Conservation (phyloP, 2,113 vertebrate species). For the Numida meleagris region DNA sequence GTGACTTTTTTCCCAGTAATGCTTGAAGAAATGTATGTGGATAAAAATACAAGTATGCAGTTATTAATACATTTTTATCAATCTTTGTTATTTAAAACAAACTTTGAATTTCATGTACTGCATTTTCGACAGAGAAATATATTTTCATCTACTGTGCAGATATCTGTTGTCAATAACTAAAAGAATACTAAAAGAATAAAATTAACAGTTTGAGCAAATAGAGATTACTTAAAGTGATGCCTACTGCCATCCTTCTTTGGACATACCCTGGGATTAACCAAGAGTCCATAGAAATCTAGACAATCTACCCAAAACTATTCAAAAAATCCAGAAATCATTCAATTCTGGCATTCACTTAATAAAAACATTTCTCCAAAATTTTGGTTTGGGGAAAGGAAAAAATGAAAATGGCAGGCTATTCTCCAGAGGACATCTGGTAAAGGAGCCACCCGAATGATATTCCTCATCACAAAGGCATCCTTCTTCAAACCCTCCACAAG, state of each 20-base stretch:
- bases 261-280: not conserved
- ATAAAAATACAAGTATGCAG: not conserved
- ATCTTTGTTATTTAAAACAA: not conserved
- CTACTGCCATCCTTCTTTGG: not conserved
- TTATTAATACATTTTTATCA: not conserved
- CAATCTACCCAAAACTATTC: not conserved
- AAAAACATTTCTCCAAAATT: not conserved
- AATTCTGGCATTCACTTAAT: not conserved
- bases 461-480: not conserved
- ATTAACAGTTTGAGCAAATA: not conserved
- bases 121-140: not conserved
- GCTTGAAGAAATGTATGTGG: slow-evolving; percentile 12
- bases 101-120: not conserved
- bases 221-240: not conserved
- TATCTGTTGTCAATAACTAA: not conserved
- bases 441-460: not conserved
- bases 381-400: not conserved
- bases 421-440: not conserved
- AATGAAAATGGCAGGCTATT: not conserved
- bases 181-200: not conserved
- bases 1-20: slow-evolving; percentile 12
- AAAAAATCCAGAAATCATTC: not conserved
- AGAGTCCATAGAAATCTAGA: not conserved
- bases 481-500: not conserved
- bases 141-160: not conserved